phyloP scores from a whole-genome alignment of 2,797 vertebrate species.

The Poecilia wingei region DNA sequence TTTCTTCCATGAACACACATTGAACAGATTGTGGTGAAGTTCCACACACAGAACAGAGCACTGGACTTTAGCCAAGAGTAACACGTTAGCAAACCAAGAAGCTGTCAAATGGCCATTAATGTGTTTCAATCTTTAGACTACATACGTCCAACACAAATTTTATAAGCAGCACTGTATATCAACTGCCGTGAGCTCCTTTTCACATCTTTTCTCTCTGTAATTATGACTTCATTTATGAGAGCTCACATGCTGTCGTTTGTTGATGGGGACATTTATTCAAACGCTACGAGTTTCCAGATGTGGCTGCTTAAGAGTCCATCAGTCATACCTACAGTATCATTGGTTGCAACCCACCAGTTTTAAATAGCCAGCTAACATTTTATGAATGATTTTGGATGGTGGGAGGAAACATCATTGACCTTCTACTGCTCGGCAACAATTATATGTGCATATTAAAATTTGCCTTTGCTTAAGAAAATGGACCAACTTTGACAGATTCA shows the following conservation, averaged over 20 bases:
- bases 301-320: neutral
- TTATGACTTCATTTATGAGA: neutral
- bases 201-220: neutral
- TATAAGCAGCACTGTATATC: neutral
- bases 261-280: neutral
- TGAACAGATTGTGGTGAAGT: neutral
- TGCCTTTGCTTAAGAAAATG: neutral
- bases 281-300: neutral
- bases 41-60: neutral
- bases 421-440: neutral
- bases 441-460: neutral
- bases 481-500: neutral
- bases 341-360: neutral
- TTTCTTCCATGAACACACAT: neutral
- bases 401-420: neutral
- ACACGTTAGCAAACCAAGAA: neutral
- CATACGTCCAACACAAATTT: neutral
- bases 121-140: neutral
- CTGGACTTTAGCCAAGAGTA: neutral
- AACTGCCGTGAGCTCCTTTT: neutral
- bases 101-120: neutral
- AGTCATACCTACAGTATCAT: neutral
- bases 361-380: neutral
- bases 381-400: neutral
- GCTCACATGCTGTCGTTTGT: neutral